Base-by-base conservation (phyloP, 2,797 vertebrate genomes). In the Alcedo atthis region DNA sequence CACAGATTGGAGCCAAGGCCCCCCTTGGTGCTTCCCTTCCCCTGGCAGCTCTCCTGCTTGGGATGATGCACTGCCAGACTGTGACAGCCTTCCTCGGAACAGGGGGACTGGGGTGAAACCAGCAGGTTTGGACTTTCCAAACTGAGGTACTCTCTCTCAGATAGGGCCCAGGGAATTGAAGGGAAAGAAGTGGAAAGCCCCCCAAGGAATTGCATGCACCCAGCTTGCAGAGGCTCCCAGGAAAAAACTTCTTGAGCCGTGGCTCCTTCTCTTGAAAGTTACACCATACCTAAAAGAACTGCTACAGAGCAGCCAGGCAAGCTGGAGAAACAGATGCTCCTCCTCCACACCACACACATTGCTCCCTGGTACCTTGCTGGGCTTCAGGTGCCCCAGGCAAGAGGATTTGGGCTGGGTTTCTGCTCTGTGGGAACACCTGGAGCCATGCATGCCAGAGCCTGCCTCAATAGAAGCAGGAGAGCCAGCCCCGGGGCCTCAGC, bases 401-500 rank as follows among this genome's bases (percentile, higher is more conserved):
- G 74, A 91, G 93, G 93, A 88, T 90, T 91, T 94, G 55, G 69
- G 51, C 62, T 46, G 42, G 0, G 1, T 21, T 12, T 45, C 67
- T 57, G 15, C 13, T 0, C 71, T 59, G 82, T 64, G 66, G 64
- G 63, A 92, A 12, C 85, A 90, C 94, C 95, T 90, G 94, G 85
- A 93, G 92, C 83, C 89, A 91, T 93, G 94, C 94, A 95, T 94
- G 87, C 89, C 92, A 74, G 12, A 95, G 74, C 77, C 25, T 1
- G 2, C n/a, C 83, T 94, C 89, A 95, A 94, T 88, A 77, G 71
- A 15, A 30, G 37, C 83, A 79, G 91, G 68, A 43, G 63, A 17
- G 9, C 61, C 15, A 2, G 93, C 95, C 92, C n/a, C 81, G 43
- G 94, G 95, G 94, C 58, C 94, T 78, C 95, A 95, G 94, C 93